phyloP scores from a whole-genome alignment of 2,888 invertebrate species.

The Odontomyia ornata region DNA sequence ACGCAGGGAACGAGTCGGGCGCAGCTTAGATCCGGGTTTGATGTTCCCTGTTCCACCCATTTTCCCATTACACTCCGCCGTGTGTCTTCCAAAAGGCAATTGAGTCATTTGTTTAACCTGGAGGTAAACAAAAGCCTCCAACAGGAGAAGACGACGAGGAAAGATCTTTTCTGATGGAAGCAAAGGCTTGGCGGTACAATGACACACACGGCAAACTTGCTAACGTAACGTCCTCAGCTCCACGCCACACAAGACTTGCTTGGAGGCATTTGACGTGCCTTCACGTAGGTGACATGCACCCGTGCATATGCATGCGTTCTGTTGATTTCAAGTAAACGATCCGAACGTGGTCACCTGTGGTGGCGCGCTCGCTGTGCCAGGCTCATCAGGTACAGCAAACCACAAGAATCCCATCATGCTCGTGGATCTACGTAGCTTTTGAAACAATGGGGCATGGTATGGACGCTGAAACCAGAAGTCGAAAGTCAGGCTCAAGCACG shows the following conservation, averaged over 20 bases:
- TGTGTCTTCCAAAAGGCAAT: conserved; percentile 38
- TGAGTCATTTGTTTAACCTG: conserved; percentile 32
- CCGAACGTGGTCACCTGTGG: conserved; percentile 38
- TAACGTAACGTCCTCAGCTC: not conserved
- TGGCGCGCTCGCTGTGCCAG: not conserved
- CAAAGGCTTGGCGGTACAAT: conserved; percentile 45
- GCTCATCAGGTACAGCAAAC: conserved; percentile 28
- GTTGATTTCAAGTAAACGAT: conserved; percentile 39
- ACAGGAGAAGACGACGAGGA: conserved; percentile 35
- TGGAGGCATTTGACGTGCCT: conserved; percentile 46
- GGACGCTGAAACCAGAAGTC: conserved; percentile 32
- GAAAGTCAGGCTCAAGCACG: conserved; percentile 10
- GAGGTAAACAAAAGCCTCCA: conserved; percentile 36
- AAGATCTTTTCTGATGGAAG: not conserved
- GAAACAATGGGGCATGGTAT: conserved; percentile 36
- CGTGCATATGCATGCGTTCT: conserved; percentile 48
- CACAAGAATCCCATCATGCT: conserved; percentile 38
- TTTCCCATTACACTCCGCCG: conserved; percentile 25
- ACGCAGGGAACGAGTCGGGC: conserved; percentile 26
- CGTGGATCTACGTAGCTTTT: conserved; percentile 15
- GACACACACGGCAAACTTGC: conserved; percentile 35
- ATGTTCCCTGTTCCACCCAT: conserved; percentile 42
- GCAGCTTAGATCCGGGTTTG: conserved; percentile 48
- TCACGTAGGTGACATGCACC: conserved; percentile 50
- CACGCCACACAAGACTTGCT: not conserved